Conservation (phyloP, 2,888 invertebrate species). For the Ypsolopha sequella region DNA sequence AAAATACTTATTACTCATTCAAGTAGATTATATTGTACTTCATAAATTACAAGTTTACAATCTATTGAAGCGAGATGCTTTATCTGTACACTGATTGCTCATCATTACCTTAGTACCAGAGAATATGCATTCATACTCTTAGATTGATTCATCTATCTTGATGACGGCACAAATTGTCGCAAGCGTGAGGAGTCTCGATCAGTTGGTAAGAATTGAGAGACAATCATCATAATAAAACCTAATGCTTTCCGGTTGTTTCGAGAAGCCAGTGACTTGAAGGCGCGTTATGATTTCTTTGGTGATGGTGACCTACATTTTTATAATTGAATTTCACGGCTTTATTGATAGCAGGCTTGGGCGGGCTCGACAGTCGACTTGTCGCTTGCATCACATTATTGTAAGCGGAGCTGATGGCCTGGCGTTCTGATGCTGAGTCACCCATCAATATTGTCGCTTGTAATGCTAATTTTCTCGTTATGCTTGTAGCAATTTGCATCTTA, state of each 20-base stretch:
- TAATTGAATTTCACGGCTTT: constrained; percentile 56
- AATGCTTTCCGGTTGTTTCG: constrained; percentile 2
- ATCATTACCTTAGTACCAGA: no score
- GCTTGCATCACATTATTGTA: constrained; percentile 41
- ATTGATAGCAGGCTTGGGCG: constrained; percentile 61
- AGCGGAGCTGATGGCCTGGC: constrained; percentile 52
- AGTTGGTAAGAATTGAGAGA: not conserved
- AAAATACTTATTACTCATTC: no score
- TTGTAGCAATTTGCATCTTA: constrained; percentile 66
- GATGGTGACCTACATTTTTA: constrained; percentile 34
- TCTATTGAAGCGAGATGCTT: no score
- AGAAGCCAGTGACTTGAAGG: not conserved
- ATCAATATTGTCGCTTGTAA: constrained; percentile 60
- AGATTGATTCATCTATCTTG: not conserved
- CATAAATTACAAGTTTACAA: no score
- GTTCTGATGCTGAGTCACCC: constrained; percentile 63
- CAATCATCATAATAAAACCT: not conserved
- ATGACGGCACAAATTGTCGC: not conserved
- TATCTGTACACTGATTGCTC: no score
- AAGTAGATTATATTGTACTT: no score
- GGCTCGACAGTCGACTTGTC: constrained; percentile 50
- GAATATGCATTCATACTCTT: no score
- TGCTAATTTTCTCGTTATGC: constrained; percentile 64
- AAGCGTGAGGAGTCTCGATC: no score
- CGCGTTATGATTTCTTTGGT: constrained; percentile 1